Evolutionary conservation across 2,113 vertebrate species (phyloP).

Genomic region (Entomyzon cyanotis): DNA sequence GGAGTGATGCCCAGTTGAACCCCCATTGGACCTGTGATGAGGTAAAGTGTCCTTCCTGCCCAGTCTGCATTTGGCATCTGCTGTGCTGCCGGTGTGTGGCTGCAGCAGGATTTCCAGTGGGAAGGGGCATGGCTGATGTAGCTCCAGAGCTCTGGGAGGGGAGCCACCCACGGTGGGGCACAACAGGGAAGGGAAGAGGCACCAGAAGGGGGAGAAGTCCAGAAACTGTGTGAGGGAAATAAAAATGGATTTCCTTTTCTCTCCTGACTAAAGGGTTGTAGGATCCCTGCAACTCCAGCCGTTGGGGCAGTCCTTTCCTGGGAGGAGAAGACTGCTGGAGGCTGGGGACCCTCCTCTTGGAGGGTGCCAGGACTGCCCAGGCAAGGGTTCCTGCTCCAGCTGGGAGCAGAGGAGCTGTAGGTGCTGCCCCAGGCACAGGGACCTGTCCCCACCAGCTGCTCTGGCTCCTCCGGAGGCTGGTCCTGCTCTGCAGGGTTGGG

Average conservation of each 20-base stretch:
- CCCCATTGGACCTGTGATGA: not conserved
- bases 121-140: too few species aligned
- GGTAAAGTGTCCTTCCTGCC: not conserved
- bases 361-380: rapidly evolving
- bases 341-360: not conserved
- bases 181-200: not conserved
- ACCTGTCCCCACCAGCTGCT: not conserved
- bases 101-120: not conserved
- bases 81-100: not conserved
- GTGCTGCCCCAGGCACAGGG: not conserved
- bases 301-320: not conserved
- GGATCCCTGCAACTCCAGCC: not conserved
- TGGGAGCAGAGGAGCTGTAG: not conserved
- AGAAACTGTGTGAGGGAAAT: not conserved
- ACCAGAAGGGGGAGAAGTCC: not conserved
- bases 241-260: not conserved
- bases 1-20: not conserved
- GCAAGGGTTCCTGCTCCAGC: not conserved
- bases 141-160: too few species aligned
- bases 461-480: not conserved
- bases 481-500: not conserved
- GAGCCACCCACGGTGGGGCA: not conserved
- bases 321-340: not conserved
- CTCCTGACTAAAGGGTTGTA: not conserved
- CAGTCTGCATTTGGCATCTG: too few species aligned